phyloP scores from a whole-genome alignment of 2,113 vertebrate species.

The Erinaceus europaeus region DNA sequence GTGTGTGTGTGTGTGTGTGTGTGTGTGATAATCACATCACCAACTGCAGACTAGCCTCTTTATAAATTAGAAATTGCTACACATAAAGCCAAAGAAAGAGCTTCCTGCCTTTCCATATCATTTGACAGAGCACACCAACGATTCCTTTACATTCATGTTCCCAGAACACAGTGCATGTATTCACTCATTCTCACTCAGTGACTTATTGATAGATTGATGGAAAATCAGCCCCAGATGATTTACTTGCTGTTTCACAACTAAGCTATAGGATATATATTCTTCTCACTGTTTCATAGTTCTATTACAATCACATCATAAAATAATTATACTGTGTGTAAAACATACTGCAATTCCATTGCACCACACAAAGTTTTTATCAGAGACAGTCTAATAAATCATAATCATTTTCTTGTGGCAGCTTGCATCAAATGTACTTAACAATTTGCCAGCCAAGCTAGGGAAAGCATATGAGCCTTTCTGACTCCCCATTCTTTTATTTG shows the following conservation, averaged over 20 bases:
- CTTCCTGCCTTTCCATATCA: neutral
- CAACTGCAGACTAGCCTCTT: neutral
- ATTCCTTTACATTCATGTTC: neutral
- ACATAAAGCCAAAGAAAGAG: neutral
- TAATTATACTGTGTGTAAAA: neutral
- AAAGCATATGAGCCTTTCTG: too few relatives aligned
- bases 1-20: neutral
- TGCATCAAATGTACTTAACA: too few relatives aligned
- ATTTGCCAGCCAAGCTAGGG: too few relatives aligned
- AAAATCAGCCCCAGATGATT: neutral
- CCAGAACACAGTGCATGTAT: neutral
- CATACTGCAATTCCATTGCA: neutral
- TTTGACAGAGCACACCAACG: neutral
- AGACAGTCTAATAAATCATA: too few relatives aligned
- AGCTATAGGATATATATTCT: neutral
- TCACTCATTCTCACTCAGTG: neutral
- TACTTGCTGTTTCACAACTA: neutral
- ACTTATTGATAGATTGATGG: neutral
- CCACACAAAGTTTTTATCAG: neutral
- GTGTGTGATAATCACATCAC: neutral
- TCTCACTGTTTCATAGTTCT: neutral
- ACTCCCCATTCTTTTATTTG: neutral
- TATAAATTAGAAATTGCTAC: neutral
- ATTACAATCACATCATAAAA: neutral
- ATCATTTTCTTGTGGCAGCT: too few relatives aligned